phyloP scores from a whole-genome alignment of 1,140 invertebrate genomes.

The Brachystomella parvula region DNA sequence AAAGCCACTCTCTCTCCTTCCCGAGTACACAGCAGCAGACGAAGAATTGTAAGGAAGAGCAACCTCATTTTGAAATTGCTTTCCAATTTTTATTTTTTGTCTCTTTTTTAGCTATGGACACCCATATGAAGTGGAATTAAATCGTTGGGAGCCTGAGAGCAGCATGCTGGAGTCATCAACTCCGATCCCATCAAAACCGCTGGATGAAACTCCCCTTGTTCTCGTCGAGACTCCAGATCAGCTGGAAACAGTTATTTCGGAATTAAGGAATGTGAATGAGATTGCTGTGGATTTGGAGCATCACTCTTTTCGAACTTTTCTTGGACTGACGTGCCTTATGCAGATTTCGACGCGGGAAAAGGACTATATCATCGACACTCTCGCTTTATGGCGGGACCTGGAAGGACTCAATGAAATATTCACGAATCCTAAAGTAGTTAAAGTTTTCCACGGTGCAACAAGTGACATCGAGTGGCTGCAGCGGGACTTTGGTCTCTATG shows the following conservation, averaged over 20 bases:
- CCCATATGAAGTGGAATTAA: constrained; percentile 82
- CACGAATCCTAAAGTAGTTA: constrained; percentile 81
- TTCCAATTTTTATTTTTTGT: constrained; percentile 38
- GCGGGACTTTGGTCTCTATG: constrained; percentile 85
- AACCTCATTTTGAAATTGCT: constrained; percentile 9
- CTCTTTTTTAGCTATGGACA: constrained; percentile 59
- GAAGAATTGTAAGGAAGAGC: constrained; percentile 41
- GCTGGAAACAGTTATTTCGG: constrained; percentile 57
- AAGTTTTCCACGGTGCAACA: constrained; percentile 91
- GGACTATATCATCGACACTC: constrained; percentile 88
- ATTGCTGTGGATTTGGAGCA: constrained; percentile 79
- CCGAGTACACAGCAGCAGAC: constrained; percentile 57
- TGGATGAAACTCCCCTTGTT: constrained; percentile 58
- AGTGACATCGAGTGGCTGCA: constrained; percentile 90
- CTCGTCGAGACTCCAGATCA: constrained; percentile 59
- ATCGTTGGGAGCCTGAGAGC: constrained; percentile 54
- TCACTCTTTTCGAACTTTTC: constrained; percentile 72
- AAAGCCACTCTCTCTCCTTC: constrained; percentile 64
- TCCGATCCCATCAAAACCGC: constrained; percentile 39
- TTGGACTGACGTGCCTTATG: constrained; percentile 83
- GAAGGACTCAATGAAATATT: constrained; percentile 82
- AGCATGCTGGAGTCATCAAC: constrained; percentile 44
- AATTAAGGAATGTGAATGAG: constrained; percentile 58
- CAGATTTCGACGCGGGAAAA: constrained; percentile 81
- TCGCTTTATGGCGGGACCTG: constrained; percentile 71